Conservation (phyloP, 2,888 invertebrate genomes). For the Rapana venosa region DNA sequence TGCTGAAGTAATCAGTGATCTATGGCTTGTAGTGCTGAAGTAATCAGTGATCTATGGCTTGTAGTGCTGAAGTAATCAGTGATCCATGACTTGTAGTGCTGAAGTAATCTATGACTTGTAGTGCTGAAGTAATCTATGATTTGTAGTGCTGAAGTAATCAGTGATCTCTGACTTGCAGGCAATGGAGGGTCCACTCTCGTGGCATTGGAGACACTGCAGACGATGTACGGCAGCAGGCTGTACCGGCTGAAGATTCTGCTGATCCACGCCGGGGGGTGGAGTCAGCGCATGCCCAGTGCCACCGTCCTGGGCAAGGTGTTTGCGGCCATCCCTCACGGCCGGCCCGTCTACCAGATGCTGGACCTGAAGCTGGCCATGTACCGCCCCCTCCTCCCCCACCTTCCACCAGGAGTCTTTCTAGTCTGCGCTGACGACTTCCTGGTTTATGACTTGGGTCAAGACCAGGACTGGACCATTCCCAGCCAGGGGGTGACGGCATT, state of each 20-base stretch:
- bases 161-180: conserved; percentile 62
- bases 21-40: conserved; percentile 64
- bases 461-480: conserved; percentile 62
- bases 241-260: conserved; percentile 73
- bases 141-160: no score
- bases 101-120: no score
- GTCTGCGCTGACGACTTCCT: conserved; percentile 79
- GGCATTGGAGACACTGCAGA: conserved; percentile 69
- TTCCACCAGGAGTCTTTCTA: conserved; percentile 78
- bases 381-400: conserved; percentile 77
- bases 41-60: no score
- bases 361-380: conserved; percentile 79
- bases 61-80: no score
- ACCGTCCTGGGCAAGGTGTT: conserved; percentile 79
- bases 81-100: conserved; percentile 59
- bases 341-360: conserved; percentile 77
- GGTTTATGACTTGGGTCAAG: conserved; percentile 69
- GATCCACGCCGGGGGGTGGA: conserved; percentile 80
- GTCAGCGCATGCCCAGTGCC: conserved; percentile 79
- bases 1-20: no score
- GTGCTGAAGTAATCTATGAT: no score
- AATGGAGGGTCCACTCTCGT: conserved; percentile 79
- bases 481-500: conserved; percentile 78
- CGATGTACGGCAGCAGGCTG: conserved; percentile 69
- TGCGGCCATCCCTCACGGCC: conserved; percentile 76